Evolutionary conservation across 1,140 invertebrate genomes (phyloP).

Genomic region (Acromyrmex heyeri): DNA sequence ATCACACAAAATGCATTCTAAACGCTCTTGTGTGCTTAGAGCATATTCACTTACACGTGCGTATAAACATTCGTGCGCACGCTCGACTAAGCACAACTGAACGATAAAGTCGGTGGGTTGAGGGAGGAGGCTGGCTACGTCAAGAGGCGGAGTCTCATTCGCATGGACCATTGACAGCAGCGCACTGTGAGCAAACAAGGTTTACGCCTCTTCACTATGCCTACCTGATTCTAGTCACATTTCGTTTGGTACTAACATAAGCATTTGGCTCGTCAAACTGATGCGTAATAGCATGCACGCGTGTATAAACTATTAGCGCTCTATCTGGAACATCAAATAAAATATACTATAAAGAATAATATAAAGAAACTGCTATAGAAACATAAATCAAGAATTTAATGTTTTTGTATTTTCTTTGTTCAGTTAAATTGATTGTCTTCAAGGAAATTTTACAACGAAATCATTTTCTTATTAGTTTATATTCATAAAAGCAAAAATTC

Average conservation of each 20-base stretch:
- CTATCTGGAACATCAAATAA: conserved; percentile 29
- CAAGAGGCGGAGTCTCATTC: conserved; percentile 83
- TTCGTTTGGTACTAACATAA: conserved; percentile 42
- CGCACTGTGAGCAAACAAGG: conserved; percentile 78
- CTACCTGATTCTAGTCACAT: conserved; percentile 37
- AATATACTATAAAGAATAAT: conserved; percentile 1
- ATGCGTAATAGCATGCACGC: conserved; percentile 33
- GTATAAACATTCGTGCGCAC: conserved; percentile 72
- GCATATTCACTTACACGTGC: conserved; percentile 35
- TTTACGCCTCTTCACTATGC: conserved; percentile 81
- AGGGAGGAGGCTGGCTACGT: conserved; percentile 76
- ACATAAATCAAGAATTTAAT: background rate
- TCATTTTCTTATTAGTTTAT: too few species aligned
- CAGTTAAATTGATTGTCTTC: background rate
- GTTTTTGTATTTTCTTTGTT: background rate
- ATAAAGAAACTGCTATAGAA: conserved; percentile 3
- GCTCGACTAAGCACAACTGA: conserved; percentile 73
- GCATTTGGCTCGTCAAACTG: conserved; percentile 48
- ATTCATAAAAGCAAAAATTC: too few species aligned
- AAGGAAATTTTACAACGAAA: too few species aligned
- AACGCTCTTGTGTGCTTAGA: conserved; percentile 3
- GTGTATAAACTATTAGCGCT: conserved; percentile 21
- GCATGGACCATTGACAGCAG: conserved; percentile 84
- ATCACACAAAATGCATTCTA: conserved; percentile 34
- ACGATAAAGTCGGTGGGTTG: conserved; percentile 61